A percentile compares a stretch with the other conserved stretches of the same genome.
Evolutionary conservation across 2,888 invertebrate genomes (phyloP).

Genomic region (Hyles lineata): DNA sequence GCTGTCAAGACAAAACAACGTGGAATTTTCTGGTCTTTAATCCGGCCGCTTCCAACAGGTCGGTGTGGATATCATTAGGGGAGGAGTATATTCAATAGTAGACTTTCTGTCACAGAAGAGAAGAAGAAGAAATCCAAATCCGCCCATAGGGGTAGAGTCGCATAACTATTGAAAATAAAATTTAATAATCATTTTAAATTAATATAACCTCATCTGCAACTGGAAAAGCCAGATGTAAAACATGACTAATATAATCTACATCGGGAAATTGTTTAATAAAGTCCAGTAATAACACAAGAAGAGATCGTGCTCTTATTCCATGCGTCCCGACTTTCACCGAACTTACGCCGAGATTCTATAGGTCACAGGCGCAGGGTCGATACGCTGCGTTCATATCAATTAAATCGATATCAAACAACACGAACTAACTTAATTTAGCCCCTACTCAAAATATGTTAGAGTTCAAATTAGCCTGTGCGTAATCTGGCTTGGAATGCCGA

Average conservation of each 20-base stretch:
- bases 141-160: too few species aligned
- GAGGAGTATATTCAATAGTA: too few species aligned
- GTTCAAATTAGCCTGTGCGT: slow-evolving; percentile 38
- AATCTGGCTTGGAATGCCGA: slow-evolving; percentile 43
- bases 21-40: too few species aligned
- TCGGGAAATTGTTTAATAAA: not conserved
- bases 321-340: slow-evolving; percentile 71
- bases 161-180: too few species aligned
- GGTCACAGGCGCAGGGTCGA: slow-evolving; percentile 76
- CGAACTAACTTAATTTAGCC: slow-evolving; percentile 45
- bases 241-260: not conserved
- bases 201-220: too few species aligned
- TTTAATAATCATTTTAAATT: too few species aligned
- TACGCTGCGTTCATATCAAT: slow-evolving; percentile 70
- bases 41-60: too few species aligned
- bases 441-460: slow-evolving; percentile 37
- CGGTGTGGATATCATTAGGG: too few species aligned
- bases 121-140: too few species aligned
- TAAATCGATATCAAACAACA: slow-evolving; percentile 48
- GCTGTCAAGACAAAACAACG: too few species aligned
- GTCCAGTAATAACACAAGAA: slow-evolving; percentile 6
- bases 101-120: too few species aligned
- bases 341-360: slow-evolving; percentile 72
- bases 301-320: slow-evolving; percentile 44
- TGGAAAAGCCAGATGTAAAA: too few species aligned